Percentiles rank a stretch among this genome's conserved stretches.
Conservation (phyloP, 2,888 invertebrate genomes). For the Tachystola acroxantha region DNA sequence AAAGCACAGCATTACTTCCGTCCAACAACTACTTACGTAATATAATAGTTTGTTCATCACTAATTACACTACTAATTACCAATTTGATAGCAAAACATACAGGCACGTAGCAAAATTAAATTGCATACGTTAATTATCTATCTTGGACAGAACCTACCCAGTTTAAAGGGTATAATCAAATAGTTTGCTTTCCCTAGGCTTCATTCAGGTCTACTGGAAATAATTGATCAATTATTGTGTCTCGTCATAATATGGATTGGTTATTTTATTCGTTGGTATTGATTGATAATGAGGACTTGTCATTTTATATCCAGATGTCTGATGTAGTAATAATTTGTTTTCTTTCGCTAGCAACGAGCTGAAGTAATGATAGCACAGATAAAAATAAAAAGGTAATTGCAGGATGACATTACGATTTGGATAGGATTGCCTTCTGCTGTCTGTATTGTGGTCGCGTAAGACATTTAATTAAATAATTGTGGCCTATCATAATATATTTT, state of each 20-base stretch:
- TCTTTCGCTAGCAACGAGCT: too few species aligned
- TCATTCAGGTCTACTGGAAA: background rate
- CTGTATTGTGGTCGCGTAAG: too few species aligned
- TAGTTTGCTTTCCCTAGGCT: background rate
- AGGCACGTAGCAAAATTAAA: conserved; percentile 24
- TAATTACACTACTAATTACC: conserved; percentile 31
- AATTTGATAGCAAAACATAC: conserved; percentile 27
- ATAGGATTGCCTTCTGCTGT: too few species aligned
- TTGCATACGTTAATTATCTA: conserved; percentile 30
- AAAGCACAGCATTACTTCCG: too few species aligned
- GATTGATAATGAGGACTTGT: background rate
- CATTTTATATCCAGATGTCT: too few species aligned
- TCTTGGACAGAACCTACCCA: background rate
- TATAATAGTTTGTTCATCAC: background rate
- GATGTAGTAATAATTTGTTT: too few species aligned
- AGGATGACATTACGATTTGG: too few species aligned
- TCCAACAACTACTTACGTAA: too few species aligned
- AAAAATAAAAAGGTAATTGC: too few species aligned
- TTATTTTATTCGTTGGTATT: background rate
- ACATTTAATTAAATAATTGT: too few species aligned
- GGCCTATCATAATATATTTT: too few species aligned
- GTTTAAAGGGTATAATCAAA: background rate
- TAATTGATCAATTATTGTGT: background rate
- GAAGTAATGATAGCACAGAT: too few species aligned
- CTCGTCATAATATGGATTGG: background rate